A percentile compares a stretch with the other conserved stretches of the same genome.
These are phyloP conservation scores for Diphyllodes magnificus DNA, from an alignment of 2,113 vertebrate species.

Conservation along the genomic window DNA sequence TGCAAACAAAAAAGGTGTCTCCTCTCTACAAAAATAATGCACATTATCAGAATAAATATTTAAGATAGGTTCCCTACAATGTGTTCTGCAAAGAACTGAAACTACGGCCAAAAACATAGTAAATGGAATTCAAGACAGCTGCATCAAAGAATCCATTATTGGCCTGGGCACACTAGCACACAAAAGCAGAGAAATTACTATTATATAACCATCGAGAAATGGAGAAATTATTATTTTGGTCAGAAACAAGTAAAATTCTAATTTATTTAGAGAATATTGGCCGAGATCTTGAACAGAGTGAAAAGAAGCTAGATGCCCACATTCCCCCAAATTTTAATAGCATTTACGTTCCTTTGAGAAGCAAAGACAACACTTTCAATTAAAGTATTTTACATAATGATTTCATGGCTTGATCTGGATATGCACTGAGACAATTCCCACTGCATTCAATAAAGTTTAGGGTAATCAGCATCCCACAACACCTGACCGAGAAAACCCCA, in stretches of 20 bases:
- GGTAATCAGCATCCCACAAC: neutral
- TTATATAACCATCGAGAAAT: constrained; percentile 43
- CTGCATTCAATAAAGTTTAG: neutral
- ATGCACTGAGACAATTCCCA: neutral
- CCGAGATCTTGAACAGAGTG: neutral
- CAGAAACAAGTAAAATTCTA: constrained; percentile 40
- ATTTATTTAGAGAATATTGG: constrained; percentile 38
- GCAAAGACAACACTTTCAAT: constrained; percentile 7
- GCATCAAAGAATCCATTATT: constrained; percentile 46
- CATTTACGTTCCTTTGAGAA: constrained; percentile 18
- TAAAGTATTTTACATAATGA: constrained; percentile 18
- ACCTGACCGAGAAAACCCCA: neutral
- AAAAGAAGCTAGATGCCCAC: neutral
- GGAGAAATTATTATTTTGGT: constrained; percentile 59
- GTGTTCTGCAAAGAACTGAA: neutral
- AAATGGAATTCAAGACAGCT: constrained; percentile 53
- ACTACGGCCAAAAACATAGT: constrained; percentile 5
- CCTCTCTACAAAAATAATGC: neutral
- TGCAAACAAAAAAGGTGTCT: neutral
- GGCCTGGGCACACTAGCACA: neutral
- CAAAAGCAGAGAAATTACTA: constrained; percentile 47
- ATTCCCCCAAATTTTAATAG: constrained; percentile 10
- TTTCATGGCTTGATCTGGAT: constrained; percentile 12
- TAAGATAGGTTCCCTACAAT: neutral
- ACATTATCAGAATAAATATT: neutral